A percentile compares a stretch with the other conserved stretches of the same genome.
Evolutionary conservation across 2,888 invertebrate species (phyloP).

Genomic region (Neoitamus cyanurus): DNA sequence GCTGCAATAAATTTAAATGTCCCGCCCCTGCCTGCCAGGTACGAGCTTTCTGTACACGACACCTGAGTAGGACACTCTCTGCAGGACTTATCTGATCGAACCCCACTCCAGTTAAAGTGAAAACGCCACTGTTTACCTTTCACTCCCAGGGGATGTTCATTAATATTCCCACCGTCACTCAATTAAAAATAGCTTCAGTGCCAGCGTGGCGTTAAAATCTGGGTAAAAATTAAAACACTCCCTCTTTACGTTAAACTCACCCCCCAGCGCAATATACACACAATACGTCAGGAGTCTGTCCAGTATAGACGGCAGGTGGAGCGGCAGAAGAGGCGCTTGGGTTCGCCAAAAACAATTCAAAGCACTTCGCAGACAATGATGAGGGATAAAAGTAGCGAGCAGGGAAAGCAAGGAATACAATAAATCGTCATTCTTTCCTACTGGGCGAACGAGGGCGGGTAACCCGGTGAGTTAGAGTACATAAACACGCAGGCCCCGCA

Average conservation of each 20-base stretch:
- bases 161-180: not conserved
- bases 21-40: not conserved
- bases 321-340: not conserved
- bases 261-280: not conserved
- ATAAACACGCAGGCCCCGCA: not conserved
- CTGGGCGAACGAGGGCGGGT: not conserved
- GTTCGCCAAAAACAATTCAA: not conserved
- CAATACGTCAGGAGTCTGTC: not conserved
- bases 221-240: not conserved
- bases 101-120: not conserved
- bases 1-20: not conserved
- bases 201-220: not conserved
- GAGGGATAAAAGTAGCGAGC: not conserved
- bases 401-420: not conserved
- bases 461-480: not conserved
- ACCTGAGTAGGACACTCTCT: not conserved
- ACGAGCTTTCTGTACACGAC: not conserved
- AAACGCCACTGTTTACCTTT: not conserved
- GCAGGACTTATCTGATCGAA: not conserved
- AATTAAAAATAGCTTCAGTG: not conserved
- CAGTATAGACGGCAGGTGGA: not conserved
- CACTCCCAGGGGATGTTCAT: not conserved
- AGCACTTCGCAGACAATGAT: not conserved
- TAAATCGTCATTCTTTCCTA: constrained; percentile 12
- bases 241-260: not conserved